Evolutionary conservation across 2,113 vertebrate genomes (phyloP).

Genomic region (Gyps fulvus): DNA sequence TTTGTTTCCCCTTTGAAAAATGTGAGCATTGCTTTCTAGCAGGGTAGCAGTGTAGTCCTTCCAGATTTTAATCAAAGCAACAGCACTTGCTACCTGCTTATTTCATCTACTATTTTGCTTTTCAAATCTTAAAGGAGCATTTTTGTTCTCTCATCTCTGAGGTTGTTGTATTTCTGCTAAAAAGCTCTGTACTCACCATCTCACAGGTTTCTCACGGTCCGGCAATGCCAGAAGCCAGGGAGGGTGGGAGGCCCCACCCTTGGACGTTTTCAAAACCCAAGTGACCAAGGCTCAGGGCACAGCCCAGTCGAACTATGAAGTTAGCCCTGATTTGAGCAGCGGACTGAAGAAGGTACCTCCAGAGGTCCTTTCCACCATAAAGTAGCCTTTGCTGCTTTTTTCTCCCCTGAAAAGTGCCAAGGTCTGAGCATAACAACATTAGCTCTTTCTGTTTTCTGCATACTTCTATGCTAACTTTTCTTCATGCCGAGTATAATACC

Average conservation of each 20-base stretch:
- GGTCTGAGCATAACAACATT: neutral
- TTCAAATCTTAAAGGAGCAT: neutral
- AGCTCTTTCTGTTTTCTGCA: neutral
- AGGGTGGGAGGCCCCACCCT: neutral
- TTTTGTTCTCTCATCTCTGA: neutral
- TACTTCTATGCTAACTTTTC: neutral
- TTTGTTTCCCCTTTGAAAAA: neutral
- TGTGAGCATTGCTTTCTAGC: neutral
- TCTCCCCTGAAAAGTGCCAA: neutral
- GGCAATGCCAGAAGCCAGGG: neutral
- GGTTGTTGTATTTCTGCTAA: neutral
- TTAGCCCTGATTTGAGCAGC: neutral
- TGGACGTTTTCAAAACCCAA: neutral
- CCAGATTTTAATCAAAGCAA: neutral
- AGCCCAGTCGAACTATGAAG: neutral
- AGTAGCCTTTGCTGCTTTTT: neutral
- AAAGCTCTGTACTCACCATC: neutral
- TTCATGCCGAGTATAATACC: neutral
- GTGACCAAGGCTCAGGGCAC: neutral
- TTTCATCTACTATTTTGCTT: neutral
- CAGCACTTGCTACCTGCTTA: neutral
- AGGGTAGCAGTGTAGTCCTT: neutral
- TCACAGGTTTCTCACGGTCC: neutral
- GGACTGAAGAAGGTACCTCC: neutral
- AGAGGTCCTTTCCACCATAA: neutral